Conservation (phyloP, 2,888 invertebrate genomes). For the Leptopilina myrica region DNA sequence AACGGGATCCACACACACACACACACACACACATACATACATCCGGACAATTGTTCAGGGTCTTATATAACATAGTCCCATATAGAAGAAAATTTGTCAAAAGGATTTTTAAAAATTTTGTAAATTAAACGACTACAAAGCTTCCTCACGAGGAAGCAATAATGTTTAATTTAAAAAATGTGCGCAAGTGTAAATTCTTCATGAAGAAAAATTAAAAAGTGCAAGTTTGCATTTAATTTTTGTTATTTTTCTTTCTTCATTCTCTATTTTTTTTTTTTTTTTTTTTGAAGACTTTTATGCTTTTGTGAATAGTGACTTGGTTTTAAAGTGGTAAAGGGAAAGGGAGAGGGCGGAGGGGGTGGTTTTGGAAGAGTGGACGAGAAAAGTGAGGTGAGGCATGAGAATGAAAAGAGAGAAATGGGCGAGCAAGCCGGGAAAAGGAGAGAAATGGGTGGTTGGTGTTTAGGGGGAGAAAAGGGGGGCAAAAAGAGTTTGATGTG, state of each 20-base stretch:
- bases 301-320: constrained; percentile 32
- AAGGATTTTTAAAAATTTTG: too few species aligned
- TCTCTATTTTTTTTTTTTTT: background rate
- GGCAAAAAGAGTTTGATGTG: constrained; percentile 34
- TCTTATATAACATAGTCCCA: too few species aligned
- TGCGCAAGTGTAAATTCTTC: background rate
- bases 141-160: too few species aligned
- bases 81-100: too few species aligned
- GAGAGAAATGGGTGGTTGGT: constrained; percentile 17
- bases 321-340: constrained; percentile 16
- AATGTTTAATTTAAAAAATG: too few species aligned
- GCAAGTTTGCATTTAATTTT: constrained; percentile 26
- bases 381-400: constrained; percentile 35
- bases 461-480: background rate
- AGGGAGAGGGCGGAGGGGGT: background rate
- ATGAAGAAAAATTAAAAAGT: constrained; percentile 20
- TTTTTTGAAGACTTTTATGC: constrained; percentile 20
- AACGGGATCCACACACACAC: too few species aligned
- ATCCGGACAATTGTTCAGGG: too few species aligned
- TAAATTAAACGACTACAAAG: too few species aligned
- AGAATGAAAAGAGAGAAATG: constrained; percentile 29
- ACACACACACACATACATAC: too few species aligned
- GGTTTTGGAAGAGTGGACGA: background rate
- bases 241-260: background rate
- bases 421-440: constrained; percentile 22